Conservation (phyloP, 2,888 invertebrate genomes). For the Patella pellucida region DNA sequence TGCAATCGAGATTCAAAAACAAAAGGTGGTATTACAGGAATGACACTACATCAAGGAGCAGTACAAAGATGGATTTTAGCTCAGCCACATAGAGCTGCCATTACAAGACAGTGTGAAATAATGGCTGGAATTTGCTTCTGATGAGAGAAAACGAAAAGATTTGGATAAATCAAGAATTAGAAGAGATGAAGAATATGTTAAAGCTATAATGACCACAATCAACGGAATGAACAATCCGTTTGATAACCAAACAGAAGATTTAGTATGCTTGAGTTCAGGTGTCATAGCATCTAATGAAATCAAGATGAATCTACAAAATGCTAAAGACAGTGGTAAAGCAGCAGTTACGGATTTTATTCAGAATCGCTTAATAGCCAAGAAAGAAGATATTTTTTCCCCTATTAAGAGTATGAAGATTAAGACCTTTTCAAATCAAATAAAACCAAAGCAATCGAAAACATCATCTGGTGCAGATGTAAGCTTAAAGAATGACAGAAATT, state of each 20-base stretch:
- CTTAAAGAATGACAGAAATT: background rate
- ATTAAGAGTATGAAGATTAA: conserved; percentile 3
- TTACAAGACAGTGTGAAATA: conserved; percentile 15
- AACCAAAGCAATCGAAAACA: background rate
- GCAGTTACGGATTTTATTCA: background rate
- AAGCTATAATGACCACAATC: background rate
- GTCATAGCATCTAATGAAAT: background rate
- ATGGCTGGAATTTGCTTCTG: conserved; percentile 10
- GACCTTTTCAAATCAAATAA: background rate
- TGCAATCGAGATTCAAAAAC: conserved; percentile 26
- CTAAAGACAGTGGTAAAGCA: background rate
- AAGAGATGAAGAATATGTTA: too few species aligned
- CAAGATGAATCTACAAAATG: background rate
- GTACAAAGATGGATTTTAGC: conserved; percentile 24
- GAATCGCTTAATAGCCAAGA: background rate
- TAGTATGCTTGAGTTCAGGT: background rate
- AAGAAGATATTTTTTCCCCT: background rate
- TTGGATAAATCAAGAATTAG: background rate
- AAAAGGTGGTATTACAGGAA: conserved; percentile 22
- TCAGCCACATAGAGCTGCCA: conserved; percentile 13
- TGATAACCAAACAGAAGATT: background rate
- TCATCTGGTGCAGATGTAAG: too few species aligned
- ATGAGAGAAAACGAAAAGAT: background rate
- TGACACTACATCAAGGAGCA: conserved; percentile 12
- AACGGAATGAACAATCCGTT: conserved; percentile 13